A percentile compares a stretch with the other conserved stretches of the same genome.
Evolutionary conservation across 2,797 vertebrate genomes (phyloP).

Genomic region (Coccyzus lansbergi): DNA sequence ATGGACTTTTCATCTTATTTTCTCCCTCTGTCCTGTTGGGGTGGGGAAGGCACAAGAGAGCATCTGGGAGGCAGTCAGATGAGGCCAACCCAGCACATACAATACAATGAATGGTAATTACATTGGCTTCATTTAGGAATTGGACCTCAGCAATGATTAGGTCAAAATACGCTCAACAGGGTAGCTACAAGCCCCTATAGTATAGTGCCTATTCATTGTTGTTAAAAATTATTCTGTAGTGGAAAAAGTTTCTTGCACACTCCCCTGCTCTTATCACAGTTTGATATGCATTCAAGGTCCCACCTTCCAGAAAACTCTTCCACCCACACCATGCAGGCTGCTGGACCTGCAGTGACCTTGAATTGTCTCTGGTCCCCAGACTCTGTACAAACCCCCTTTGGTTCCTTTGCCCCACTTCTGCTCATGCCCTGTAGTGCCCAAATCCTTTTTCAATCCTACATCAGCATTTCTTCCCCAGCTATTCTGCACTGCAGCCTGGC

Average conservation of each 20-base stretch:
- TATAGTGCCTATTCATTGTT: not conserved
- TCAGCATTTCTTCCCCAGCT: not conserved
- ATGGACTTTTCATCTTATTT: not conserved
- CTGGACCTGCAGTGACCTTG: not conserved
- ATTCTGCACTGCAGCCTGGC: not conserved
- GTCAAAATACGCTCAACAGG: not conserved
- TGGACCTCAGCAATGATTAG: not conserved
- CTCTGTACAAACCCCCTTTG: not conserved
- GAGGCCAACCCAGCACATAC: not conserved
- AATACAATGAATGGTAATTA: not conserved
- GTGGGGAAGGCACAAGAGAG: not conserved
- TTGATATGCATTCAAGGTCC: not conserved
- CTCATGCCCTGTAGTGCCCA: not conserved
- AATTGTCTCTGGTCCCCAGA: not conserved
- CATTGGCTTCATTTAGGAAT: not conserved
- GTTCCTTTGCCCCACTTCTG: not conserved
- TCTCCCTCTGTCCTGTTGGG: not conserved
- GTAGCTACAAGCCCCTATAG: not conserved
- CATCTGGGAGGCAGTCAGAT: not conserved
- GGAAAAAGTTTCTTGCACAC: not conserved
- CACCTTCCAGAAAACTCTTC: not conserved
- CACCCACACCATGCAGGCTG: not conserved
- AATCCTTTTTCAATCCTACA: not conserved
- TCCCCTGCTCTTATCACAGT: not conserved
- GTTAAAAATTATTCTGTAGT: not conserved